phyloP scores from a whole-genome alignment of 2,888 invertebrate genomes.

The Dyspetes luteomarginatus region DNA sequence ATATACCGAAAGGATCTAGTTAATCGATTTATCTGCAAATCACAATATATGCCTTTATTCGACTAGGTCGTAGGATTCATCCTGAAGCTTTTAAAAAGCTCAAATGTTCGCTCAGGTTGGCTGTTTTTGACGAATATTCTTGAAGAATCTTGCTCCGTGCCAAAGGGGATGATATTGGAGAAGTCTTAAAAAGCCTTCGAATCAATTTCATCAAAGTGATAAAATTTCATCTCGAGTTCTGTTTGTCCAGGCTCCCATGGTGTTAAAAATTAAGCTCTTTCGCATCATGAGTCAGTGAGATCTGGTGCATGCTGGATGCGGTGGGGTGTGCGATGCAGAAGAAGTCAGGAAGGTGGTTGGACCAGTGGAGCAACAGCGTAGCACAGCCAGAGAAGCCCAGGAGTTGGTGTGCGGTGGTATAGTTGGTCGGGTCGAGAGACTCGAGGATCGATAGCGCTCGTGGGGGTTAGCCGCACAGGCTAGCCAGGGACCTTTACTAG shows the following conservation, averaged over 20 bases:
- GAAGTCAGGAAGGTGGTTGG: constrained; percentile 42
- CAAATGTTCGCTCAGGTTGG: no score
- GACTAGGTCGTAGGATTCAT: no score
- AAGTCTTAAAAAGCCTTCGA: not conserved
- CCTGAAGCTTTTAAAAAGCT: no score
- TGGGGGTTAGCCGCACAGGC: constrained; percentile 57
- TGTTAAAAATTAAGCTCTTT: constrained; percentile 29
- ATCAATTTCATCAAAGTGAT: not conserved
- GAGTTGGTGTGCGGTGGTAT: constrained; percentile 52
- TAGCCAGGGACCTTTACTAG: constrained; percentile 52
- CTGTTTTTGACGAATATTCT: no score
- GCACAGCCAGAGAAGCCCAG: constrained; percentile 44
- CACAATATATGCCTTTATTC: no score
- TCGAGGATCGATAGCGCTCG: constrained; percentile 63
- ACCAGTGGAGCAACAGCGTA: constrained; percentile 29
- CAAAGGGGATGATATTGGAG: not conserved
- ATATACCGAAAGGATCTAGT: no score
- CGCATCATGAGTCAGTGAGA: constrained; percentile 53
- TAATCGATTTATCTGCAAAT: no score
- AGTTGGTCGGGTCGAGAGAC: constrained; percentile 56
- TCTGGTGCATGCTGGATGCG: constrained; percentile 46
- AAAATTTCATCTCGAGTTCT: constrained; percentile 1
- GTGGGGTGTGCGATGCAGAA: constrained; percentile 45
- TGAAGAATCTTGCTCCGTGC: no score
- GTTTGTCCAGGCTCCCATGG: not conserved